Conservation (phyloP, 2,888 invertebrate species). For the Prosopocoilus inquinatus region DNA sequence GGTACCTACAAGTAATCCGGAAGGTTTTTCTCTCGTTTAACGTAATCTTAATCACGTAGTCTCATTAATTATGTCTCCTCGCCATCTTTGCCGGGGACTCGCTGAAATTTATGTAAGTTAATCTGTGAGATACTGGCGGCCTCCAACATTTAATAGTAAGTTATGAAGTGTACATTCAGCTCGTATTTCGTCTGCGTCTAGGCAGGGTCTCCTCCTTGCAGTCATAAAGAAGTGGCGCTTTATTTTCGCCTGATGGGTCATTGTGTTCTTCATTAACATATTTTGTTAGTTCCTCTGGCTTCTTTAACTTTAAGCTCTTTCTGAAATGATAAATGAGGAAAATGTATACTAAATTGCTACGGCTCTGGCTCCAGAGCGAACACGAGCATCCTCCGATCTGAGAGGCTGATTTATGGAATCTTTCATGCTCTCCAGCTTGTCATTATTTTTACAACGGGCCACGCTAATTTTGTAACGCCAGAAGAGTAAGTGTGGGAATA, state of each 20-base stretch:
- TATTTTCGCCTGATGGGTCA: conserved; percentile 8
- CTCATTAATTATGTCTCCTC: conserved; percentile 46
- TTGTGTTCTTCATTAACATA: conserved; percentile 12
- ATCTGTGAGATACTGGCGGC: conserved; percentile 42
- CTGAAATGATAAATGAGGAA: neutral
- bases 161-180: conserved; percentile 41
- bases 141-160: conserved; percentile 29
- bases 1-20: neutral
- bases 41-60: conserved; percentile 48
- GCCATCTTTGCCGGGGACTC: conserved; percentile 38
- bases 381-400: neutral
- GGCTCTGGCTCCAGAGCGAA: neutral
- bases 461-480: neutral
- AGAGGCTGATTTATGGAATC: neutral
- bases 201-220: conserved; percentile 3
- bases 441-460: neutral
- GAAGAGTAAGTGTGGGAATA: neutral
- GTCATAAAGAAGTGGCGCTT: conserved; percentile 9
- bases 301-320: neutral
- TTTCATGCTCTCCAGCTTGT: neutral
- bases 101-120: conserved; percentile 46
- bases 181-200: conserved; percentile 14
- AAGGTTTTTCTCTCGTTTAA: conserved; percentile 10
- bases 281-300: conserved; percentile 3
- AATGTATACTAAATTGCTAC: neutral